These are phyloP conservation scores for Danionella cerebrum DNA, from an alignment of 2,113 vertebrate species.

Conservation along the genomic window DNA sequence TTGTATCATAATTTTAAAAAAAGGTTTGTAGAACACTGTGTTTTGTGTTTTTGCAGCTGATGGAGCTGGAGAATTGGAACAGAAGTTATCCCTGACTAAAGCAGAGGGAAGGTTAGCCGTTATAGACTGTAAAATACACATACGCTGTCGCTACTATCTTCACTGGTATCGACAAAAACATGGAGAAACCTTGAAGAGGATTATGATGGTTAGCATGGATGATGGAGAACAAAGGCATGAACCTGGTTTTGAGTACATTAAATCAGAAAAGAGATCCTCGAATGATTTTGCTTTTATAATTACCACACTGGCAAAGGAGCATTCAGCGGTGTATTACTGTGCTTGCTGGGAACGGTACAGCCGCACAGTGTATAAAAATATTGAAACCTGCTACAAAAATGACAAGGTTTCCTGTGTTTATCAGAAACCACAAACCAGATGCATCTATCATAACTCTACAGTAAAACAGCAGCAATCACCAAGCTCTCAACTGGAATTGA, in stretches of 20 bases:
- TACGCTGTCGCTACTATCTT: background rate
- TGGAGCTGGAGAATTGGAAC: background rate
- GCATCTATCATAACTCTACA: too few species aligned
- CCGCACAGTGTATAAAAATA: constrained; percentile 10
- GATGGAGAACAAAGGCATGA: too few species aligned
- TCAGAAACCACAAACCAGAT: background rate
- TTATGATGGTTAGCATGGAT: background rate
- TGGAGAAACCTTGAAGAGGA: constrained; percentile 3
- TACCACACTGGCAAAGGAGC: background rate
- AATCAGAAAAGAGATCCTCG: background rate
- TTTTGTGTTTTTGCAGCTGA: too few species aligned
- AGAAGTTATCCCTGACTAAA: constrained; percentile 6
- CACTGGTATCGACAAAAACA: constrained; percentile 26
- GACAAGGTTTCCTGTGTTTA: background rate
- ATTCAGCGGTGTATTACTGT: constrained; percentile 30
- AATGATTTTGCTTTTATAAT: constrained; percentile 11
- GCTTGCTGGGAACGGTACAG: background rate
- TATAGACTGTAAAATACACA: background rate
- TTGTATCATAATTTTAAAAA: too few species aligned
- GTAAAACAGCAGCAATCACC: too few species aligned
- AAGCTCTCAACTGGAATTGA: too few species aligned
- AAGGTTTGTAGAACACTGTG: too few species aligned
- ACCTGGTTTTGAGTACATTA: background rate
- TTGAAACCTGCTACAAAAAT: constrained; percentile 17
- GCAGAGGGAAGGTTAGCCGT: background rate